Evolutionary conservation across 2,113 vertebrate genomes (phyloP), one percentile per base, ranked within the genome.

Genomic region (Loxodonta africana): DNA sequence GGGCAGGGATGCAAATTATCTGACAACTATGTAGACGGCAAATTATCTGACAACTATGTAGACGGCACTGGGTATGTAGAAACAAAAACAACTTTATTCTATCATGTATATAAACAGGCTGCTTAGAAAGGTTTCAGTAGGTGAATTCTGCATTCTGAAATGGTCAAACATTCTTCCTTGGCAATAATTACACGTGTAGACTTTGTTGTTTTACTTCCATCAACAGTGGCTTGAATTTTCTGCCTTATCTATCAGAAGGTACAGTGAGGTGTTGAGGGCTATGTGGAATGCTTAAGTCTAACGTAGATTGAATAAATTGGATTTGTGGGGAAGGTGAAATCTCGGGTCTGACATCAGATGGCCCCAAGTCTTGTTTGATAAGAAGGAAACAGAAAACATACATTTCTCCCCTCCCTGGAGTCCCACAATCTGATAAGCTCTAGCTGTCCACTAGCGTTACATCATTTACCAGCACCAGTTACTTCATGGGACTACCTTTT

Each of bases 241-340:
- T 86, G 53, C 81, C 95, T 97, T 98, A 97, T 97, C 95, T 96
- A 76, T 62, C 41, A 83, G 65, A 85, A 88, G 90, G 90, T 74
- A 90, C 74, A 93, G 82, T 30, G 84, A 83, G 63, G 63, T 92
- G 30, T 80, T 17, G 10, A 93, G 74, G 82, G 88, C n/a, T 67
- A 91, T 94, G 51, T 89, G 67, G 85, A 96, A 83, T 74, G 83
- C 77, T 90, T 9, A 92, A 53, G 92, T 85, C 74, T 76, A 86
- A 96, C 96, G 94, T 86, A 97, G 96, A 96, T 8, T 86, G 91
- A 94, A 91, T 93, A 97, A 98, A 97, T 96, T 96, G 95, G 82
- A 96, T 96, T 97, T 97, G 77, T 76, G 57, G 51, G 77, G 73
- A 60, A 91, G 74, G 91, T 78, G 85, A 95, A 93, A 96, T 97